phyloP scores from a whole-genome alignment of 1,140 invertebrate species.

The Camponotus pennsylvanicus region DNA sequence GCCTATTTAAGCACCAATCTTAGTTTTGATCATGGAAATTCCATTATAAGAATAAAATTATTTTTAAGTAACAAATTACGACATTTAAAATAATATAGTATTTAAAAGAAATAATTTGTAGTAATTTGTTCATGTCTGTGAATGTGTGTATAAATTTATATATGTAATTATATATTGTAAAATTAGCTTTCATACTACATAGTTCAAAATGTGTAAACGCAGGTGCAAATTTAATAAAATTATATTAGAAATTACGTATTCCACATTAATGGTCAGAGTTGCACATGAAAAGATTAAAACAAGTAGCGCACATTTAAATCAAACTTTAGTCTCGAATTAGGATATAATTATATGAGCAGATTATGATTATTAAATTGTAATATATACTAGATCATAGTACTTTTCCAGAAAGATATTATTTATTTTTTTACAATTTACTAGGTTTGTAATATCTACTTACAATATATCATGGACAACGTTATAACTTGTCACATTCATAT shows the following conservation, averaged over 20 bases:
- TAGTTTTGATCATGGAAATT: background rate
- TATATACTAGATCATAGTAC: background rate
- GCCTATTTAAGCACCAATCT: too few relatives aligned
- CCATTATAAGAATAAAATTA: background rate
- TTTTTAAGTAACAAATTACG: background rate
- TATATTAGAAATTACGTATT: background rate
- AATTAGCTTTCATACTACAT: background rate
- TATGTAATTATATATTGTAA: slow-evolving; percentile 30
- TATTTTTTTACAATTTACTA: slow-evolving; percentile 45
- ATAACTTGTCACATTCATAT: slow-evolving; percentile 43
- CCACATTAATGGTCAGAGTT: background rate
- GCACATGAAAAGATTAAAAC: slow-evolving; percentile 24
- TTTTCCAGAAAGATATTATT: slow-evolving; percentile 19
- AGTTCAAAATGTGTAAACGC: slow-evolving; percentile 7
- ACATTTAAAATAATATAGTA: slow-evolving; percentile 5
- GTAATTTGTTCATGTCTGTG: slow-evolving; percentile 7
- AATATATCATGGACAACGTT: slow-evolving; percentile 27
- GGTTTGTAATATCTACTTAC: slow-evolving; percentile 37
- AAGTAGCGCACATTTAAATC: background rate
- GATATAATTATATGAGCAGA: slow-evolving; percentile 19
- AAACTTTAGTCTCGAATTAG: slow-evolving; percentile 5
- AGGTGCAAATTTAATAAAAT: slow-evolving; percentile 31
- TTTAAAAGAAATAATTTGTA: background rate
- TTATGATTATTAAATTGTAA: slow-evolving; percentile 24
- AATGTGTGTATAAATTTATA: slow-evolving; percentile 8